phyloP scores from a whole-genome alignment of 2,797 vertebrate species.

The Lutjanus campechanus region DNA sequence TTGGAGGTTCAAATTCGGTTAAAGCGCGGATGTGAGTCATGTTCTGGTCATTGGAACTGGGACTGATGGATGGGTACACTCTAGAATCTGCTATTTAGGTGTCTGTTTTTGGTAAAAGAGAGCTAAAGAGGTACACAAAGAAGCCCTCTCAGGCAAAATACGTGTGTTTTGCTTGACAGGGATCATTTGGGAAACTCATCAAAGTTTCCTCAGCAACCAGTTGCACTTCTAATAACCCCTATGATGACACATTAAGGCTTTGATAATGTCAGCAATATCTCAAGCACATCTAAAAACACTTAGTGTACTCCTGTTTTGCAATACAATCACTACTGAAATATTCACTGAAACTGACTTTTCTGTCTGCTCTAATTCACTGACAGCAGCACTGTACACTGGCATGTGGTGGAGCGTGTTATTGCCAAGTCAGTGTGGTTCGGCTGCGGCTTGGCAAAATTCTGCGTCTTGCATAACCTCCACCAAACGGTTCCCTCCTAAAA shows the following conservation, averaged over 20 bases:
- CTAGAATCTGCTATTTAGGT: background rate
- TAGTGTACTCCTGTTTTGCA: background rate
- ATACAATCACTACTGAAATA: background rate
- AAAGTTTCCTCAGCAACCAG: background rate
- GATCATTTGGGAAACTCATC: background rate
- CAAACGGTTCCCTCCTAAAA: conserved; percentile 42
- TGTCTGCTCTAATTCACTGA: conserved; percentile 30
- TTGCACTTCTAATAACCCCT: background rate
- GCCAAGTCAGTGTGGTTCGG: conserved; percentile 63
- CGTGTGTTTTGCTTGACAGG: background rate
- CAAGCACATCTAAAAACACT: background rate
- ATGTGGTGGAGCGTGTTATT: conserved; percentile 59
- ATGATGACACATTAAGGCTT: background rate
- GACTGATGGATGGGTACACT: background rate
- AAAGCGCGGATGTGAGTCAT: conserved; percentile 4
- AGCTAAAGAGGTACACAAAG: background rate
- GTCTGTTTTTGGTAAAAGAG: background rate
- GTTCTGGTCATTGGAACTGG: background rate
- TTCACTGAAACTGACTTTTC: background rate
- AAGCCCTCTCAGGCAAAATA: background rate
- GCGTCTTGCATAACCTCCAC: conserved; percentile 56
- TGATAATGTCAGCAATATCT: background rate
- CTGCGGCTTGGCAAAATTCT: conserved; percentile 59
- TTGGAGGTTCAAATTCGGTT: background rate
- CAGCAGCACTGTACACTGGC: conserved; percentile 42